Base-by-base conservation (phyloP, 2,888 invertebrate genomes). In the Netelia inedita region DNA sequence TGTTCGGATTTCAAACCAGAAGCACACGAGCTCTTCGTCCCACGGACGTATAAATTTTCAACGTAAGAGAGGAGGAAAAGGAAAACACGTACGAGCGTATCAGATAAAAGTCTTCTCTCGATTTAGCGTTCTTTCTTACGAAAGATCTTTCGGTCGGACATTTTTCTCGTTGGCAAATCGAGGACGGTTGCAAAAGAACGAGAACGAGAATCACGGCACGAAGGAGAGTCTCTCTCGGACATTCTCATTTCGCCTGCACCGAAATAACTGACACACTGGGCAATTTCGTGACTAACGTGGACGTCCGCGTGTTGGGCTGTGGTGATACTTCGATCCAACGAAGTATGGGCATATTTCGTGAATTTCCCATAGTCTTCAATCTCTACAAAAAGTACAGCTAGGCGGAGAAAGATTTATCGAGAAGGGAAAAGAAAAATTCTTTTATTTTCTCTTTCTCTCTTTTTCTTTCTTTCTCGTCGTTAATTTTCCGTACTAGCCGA, bases 341-440 rank as follows among this genome's bases (percentile, higher is more conserved):
- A 74, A 81, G 75, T 82, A 92, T 92, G 92, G 90, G 90, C 87
- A 92, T 91, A 90, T 92, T 91, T 86, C 90, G 91, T 19, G 89
- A 92, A 84, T 92, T 92, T 75, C 89, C 90, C 2, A 89, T 91
- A 80, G 90, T 92, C 23, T 92, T 91, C 79, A 91, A 92, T 83
- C 88, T 91, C 3, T 91, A 92, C 84, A 89, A 90, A 72, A 92
- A 92, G 74, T 90, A 92, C 79, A 91, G 89, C 82, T 90, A 91
- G 85, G n/a, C 46, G 41, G 16, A 63, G 55, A 21, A 16, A 72
- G 23, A 72, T 43, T 68, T 57, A 14, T 50, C 66, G 28, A 16
- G 55, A 11, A 55, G 28, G 28, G 28, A 28, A 28, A 28, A 28
- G 5, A 28, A 2, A 28, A 28, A 28, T 28, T 0, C 5, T 28